Evolutionary conservation across 2,797 vertebrate genomes (phyloP).

Genomic region (Macroramphosus scolopax): DNA sequence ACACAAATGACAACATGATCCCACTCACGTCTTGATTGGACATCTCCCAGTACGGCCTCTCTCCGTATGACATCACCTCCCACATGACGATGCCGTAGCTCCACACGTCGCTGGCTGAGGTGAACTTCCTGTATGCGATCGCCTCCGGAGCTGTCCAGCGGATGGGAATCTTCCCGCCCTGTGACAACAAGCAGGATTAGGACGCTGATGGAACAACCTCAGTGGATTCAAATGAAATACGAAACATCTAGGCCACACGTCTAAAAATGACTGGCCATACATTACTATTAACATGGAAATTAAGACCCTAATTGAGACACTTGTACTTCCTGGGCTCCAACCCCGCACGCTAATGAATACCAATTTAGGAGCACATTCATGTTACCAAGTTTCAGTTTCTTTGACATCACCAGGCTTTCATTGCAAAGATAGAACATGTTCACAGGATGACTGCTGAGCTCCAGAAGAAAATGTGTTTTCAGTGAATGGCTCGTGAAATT

Average conservation of each 20-base stretch:
- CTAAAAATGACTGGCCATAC: no score
- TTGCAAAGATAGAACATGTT: constrained; percentile 46
- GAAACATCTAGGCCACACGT: no score
- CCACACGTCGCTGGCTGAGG: constrained; percentile 96
- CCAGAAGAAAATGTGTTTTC: constrained; percentile 48
- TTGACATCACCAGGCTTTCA: constrained; percentile 51
- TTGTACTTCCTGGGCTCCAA: constrained; percentile 44
- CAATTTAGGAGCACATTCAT: constrained; percentile 39
- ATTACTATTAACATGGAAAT: no score
- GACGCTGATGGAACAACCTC: background rate
- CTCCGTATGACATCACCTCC: constrained; percentile 97
- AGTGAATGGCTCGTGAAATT: constrained; percentile 60
- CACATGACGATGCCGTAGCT: constrained; percentile 98
- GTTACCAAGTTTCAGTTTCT: constrained; percentile 36
- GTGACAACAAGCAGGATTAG: constrained; percentile 8
- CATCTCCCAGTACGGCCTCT: constrained; percentile 99
- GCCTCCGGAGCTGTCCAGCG: constrained; percentile 98
- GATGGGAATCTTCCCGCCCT: constrained; percentile 99
- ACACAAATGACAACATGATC: background rate
- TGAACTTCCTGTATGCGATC: constrained; percentile 96
- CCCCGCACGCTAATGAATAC: constrained; percentile 46
- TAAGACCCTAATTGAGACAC: constrained; percentile 40
- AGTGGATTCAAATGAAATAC: background rate
- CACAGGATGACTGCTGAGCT: constrained; percentile 53
- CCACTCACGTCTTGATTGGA: constrained; percentile 96